These are phyloP conservation scores for Megalops cyprinoides DNA, from an alignment of 2,797 vertebrate species.

Conservation along the genomic window DNA sequence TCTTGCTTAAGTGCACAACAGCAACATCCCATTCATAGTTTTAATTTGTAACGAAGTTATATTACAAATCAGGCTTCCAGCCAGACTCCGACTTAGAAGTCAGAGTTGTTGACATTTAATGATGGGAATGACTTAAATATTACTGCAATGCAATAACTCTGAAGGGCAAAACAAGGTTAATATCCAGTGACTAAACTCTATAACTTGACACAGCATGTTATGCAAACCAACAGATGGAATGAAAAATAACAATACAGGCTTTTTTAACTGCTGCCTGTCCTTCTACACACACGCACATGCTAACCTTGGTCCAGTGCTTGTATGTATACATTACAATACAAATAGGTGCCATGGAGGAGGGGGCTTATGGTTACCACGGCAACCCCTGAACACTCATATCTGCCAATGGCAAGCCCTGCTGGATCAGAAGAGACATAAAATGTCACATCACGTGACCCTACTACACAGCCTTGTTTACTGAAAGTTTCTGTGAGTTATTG, in stretches of 20 bases:
- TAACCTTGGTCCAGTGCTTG: constrained; percentile 61
- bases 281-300: constrained; percentile 30
- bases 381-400: constrained; percentile 80
- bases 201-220: constrained; percentile 46
- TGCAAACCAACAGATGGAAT: constrained; percentile 30
- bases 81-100: not conserved
- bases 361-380: constrained; percentile 72
- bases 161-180: not conserved
- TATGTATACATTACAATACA: constrained; percentile 42
- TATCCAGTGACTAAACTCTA: constrained; percentile 27
- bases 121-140: not conserved
- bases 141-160: too few relatives aligned
- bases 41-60: not conserved
- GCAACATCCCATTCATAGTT: not conserved
- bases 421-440: constrained; percentile 31
- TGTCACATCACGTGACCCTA: not conserved
- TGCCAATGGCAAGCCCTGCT: constrained; percentile 72
- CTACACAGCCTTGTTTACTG: not conserved
- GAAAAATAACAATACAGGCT: constrained; percentile 46
- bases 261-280: constrained; percentile 22
- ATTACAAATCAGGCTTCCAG: not conserved
- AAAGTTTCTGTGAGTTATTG: not conserved
- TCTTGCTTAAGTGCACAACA: not conserved
- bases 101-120: not conserved
- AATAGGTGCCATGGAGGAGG: constrained; percentile 48